These are phyloP conservation scores for Sebastes nivosus DNA, from an alignment of 2,797 vertebrate genomes.

Conservation along the genomic window DNA sequence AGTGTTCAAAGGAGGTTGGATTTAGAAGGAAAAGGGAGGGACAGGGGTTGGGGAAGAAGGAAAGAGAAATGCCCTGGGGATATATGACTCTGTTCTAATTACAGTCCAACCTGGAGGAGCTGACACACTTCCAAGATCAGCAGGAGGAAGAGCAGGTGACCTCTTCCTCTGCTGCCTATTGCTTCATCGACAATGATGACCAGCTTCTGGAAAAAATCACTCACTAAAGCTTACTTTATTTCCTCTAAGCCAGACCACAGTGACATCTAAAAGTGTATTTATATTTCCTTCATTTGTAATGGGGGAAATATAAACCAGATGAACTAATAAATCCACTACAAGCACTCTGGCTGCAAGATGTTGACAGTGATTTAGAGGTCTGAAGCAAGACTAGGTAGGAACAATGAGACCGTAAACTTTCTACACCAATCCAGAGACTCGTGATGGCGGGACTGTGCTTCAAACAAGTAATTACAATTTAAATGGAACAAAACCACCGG, in stretches of 20 bases:
- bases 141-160: conserved; percentile 49
- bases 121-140: conserved; percentile 70
- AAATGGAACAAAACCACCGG: background rate
- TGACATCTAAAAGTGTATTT: background rate
- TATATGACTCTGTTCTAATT: conserved; percentile 70
- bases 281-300: conserved; percentile 10
- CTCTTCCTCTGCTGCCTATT: conserved; percentile 16
- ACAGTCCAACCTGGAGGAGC: conserved; percentile 74
- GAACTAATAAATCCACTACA: conserved; percentile 18
- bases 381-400: background rate
- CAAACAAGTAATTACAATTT: background rate
- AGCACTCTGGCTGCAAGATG: conserved; percentile 16
- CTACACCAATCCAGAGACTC: background rate
- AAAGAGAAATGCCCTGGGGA: conserved; percentile 42
- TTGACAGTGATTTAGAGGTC: conserved; percentile 5
- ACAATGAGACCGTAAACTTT: background rate
- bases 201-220: conserved; percentile 11
- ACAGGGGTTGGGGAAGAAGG: conserved; percentile 11
- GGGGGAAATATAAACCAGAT: conserved; percentile 7
- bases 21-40: conserved; percentile 30
- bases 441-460: background rate
- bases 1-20: conserved; percentile 37
- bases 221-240: background rate
- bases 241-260: background rate
- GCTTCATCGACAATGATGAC: conserved; percentile 17